phyloP scores from a whole-genome alignment of 2,113 vertebrate genomes.

The Neotoma lepida region DNA sequence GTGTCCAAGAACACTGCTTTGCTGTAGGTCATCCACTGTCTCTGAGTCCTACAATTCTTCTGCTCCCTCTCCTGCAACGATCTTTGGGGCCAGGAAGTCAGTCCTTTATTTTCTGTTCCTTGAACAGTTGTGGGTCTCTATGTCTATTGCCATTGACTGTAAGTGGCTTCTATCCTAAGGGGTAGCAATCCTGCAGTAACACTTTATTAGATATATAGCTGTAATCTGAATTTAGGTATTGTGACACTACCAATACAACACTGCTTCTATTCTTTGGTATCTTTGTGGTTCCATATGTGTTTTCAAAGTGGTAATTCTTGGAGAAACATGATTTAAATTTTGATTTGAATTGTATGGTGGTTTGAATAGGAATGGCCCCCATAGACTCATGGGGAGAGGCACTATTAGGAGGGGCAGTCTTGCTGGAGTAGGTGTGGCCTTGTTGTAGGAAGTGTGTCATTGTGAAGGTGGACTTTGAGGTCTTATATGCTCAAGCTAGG shows the following conservation, averaged over 20 bases:
- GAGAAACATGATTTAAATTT: not conserved
- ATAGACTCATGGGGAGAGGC: no score
- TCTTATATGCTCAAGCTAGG: no score
- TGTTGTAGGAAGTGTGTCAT: no score
- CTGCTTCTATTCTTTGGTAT: not conserved
- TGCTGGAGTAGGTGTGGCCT: no score
- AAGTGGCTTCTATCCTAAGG: not conserved
- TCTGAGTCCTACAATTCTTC: not conserved
- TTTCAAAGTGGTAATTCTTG: not conserved
- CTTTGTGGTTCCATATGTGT: not conserved
- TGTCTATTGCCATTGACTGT: fast-evolving
- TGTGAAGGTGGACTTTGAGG: no score
- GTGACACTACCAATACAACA: not conserved
- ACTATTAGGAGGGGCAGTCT: no score
- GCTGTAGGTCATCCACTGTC: no score
- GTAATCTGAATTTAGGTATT: not conserved
- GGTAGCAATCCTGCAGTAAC: not conserved
- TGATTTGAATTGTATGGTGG: not conserved
- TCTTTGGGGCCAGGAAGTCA: not conserved
- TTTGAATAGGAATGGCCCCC: no score
- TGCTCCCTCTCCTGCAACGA: not conserved
- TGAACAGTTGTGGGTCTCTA: not conserved
- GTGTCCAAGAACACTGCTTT: not conserved
- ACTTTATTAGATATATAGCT: not conserved
- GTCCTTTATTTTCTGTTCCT: not conserved